A percentile compares a stretch with the other conserved stretches of the same genome.
Conservation (phyloP, 2,797 vertebrate species). For the Florisuga fusca region DNA sequence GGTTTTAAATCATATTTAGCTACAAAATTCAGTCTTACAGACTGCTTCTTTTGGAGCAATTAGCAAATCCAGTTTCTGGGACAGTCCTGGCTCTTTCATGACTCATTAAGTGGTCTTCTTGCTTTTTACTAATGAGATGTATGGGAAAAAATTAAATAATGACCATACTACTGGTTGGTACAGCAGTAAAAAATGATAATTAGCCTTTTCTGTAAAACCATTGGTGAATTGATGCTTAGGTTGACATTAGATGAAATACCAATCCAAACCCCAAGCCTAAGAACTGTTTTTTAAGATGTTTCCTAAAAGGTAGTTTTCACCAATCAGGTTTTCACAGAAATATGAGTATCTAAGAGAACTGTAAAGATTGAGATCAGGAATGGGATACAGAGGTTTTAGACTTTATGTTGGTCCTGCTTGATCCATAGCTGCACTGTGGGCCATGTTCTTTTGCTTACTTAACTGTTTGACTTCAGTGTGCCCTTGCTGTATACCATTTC, state of each 20-base stretch:
- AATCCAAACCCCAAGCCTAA: background rate
- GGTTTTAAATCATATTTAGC: fast-evolving
- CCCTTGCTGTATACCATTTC: background rate
- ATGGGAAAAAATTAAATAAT: background rate
- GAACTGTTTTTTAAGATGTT: background rate
- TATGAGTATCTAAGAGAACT: background rate
- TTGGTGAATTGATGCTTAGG: background rate
- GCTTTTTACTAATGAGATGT: background rate
- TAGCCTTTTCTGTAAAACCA: background rate
- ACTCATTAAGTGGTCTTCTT: background rate
- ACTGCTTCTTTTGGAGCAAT: background rate
- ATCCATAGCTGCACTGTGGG: background rate
- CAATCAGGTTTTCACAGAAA: background rate
- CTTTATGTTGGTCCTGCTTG: fast-evolving
- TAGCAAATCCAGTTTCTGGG: background rate
- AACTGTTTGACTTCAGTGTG: background rate
- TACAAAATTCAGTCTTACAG: background rate
- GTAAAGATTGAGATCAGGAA: background rate
- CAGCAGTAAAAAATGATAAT: background rate
- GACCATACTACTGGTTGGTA: background rate
- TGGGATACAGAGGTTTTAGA: background rate
- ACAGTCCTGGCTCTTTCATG: fast-evolving
- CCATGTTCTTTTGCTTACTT: background rate
- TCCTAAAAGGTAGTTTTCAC: background rate
- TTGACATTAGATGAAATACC: background rate